Base-by-base conservation (phyloP, 2,888 invertebrate genomes). In the Cheiracanthium punctorium region DNA sequence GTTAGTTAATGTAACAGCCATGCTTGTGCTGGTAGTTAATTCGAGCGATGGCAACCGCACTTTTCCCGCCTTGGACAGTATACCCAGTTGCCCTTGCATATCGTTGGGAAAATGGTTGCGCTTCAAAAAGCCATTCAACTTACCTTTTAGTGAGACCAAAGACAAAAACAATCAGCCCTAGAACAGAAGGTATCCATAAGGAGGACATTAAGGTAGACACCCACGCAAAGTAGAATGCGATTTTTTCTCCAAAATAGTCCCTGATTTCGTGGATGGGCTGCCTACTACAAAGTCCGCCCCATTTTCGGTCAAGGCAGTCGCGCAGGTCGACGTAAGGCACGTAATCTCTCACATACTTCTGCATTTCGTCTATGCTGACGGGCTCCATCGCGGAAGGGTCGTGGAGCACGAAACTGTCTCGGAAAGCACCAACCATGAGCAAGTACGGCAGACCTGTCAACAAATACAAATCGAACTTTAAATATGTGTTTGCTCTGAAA, bases 171-270 rank as follows among this genome's bases (percentile, higher is more conserved):
- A 72, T 75, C 0, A 88, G 41, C 4, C 89, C 89, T 17, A 89
- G 67, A 1, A 88, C 41, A 12, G 88, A 80, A 0, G 89, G 89
- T 28, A 89, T 74, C 80, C 86, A 86, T 1, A 89, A 71, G 20
- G 89, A 89, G 1, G 80, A 29, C 48, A 88, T 88, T 14, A 89
- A 58, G 1, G 82, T 88, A 0, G 88, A 87, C 0, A 89, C 84
- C 86, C 88, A 89, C 1, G 84, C 89, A 33, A 89, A 89, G 32
- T 89, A 89, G 41, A 89, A 89, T 1, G 89, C 86, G 37, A 89
- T 88, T 71, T 89, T 89, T 37, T 89, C 89, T 4, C 88, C 89
- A 24, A 89, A 88, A 37, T 89, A 89, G 41, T 89, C 80, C 30
- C 88, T 75, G 32, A 89, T 87, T 14, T 76, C 72, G 41, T 88